Evolutionary conservation across 2,797 vertebrate species (phyloP), one percentile per base, ranked within the genome.

Genomic region (Pteronotus mesoamericanus): DNA sequence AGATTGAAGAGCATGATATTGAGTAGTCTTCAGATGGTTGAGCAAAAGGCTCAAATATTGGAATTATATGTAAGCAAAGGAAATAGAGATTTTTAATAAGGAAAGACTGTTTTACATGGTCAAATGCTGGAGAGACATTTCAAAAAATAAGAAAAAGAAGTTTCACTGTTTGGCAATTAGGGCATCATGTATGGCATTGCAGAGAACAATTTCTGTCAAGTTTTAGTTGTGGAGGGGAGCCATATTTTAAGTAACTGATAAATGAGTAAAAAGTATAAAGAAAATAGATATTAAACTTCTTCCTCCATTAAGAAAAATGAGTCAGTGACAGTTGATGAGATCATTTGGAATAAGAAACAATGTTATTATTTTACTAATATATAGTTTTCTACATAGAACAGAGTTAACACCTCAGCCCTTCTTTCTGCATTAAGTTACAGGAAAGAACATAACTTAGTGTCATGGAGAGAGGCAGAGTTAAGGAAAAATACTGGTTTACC

Each of bases 401-500:
- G 61, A 0, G 0, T 90, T 72, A 97, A 83, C 91, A 89, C 66
- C 94, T 96, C 66, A 95, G 84, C 51, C 74, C 19, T 98, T 85
- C 2, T 5, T 96, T 95, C 93, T 79, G 21, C 51, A 51, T 75
- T 75, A 94, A 89, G 39, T 96, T 98, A 86, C 34, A 96, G 71
- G 53, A 55, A 86, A 91, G 93, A 96, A 97, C 96, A 85, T 97
- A 98, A 97, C 95, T 98, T 96, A 90, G 32, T 79, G 51, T 61
- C 91, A 90, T 64, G 55, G 69, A 86, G 95, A 91, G 93, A 96
- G 68, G 91, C 87, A 97, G 95, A 97, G 75, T 86, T 86, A 94
- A 97, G 86, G 32, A 96, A 94, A 84, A 97, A 97, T 97, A 95
- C 71, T 88, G 84, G 46, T 92, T 98, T 97, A 96, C 61, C 37